A percentile compares a stretch with the other conserved stretches of the same genome.
Conservation (phyloP, 2,113 vertebrate genomes). For the Echinops telfairi region DNA sequence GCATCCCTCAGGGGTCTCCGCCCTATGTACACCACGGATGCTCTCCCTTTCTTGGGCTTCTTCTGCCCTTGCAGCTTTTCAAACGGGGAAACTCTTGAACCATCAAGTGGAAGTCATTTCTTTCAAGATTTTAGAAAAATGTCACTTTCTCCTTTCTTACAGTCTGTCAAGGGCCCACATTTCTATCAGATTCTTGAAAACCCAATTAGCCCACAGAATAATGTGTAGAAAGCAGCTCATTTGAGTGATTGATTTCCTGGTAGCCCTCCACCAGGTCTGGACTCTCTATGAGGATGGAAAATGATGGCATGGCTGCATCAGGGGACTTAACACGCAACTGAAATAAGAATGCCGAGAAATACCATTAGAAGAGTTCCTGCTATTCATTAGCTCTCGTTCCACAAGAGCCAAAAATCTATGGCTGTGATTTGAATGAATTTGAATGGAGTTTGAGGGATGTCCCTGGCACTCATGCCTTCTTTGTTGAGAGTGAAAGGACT, state of each 20-base stretch:
- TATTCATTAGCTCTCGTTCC: slow-evolving; percentile 60
- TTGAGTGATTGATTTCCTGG: slow-evolving; percentile 28
- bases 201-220: slow-evolving; percentile 54
- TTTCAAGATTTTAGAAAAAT: slow-evolving; percentile 47
- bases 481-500: neutral
- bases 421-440: slow-evolving; percentile 55
- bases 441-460: neutral
- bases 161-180: slow-evolving; percentile 49
- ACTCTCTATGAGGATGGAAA: slow-evolving; percentile 55
- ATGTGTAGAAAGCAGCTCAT: slow-evolving; percentile 54
- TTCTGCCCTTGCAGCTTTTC: slow-evolving; percentile 23
- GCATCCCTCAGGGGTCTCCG: neutral
- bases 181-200: slow-evolving; percentile 70
- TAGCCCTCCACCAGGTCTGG: neutral
- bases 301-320: slow-evolving; percentile 58
- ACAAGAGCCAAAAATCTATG: slow-evolving; percentile 66
- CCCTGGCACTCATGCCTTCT: slow-evolving; percentile 13
- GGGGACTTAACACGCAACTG: slow-evolving; percentile 58
- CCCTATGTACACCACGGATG: neutral
- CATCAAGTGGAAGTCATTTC: neutral
- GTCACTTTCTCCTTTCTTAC: slow-evolving; percentile 38
- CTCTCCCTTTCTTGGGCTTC: neutral
- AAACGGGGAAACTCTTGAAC: slow-evolving; percentile 33
- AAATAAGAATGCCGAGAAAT: slow-evolving; percentile 61
- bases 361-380: slow-evolving; percentile 42